Evolutionary conservation across 2,888 invertebrate genomes (phyloP).

Genomic region (Mesorhabditis sp.): DNA sequence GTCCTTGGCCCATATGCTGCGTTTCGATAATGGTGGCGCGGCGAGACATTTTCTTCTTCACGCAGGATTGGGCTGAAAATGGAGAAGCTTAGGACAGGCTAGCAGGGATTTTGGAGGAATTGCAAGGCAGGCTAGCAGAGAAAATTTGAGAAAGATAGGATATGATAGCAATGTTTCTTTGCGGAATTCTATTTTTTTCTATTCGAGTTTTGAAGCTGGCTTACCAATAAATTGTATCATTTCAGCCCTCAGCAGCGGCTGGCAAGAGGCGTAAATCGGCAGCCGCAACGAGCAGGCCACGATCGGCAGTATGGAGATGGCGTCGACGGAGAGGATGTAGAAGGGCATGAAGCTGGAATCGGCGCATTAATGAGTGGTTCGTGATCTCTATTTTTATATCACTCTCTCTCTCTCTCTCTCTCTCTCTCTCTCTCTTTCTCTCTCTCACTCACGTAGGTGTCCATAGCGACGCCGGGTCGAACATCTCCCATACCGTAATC

Average conservation of each 20-base stretch:
- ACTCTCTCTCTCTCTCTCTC: background rate
- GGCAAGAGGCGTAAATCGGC: conserved; percentile 39
- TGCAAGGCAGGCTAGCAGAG: background rate
- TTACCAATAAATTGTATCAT: conserved; percentile 27
- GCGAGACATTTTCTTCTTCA: conserved; percentile 15
- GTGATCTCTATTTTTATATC: background rate
- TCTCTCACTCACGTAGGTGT: background rate
- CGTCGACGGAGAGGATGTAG: conserved; percentile 39
- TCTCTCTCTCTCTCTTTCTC: background rate
- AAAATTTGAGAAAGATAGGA: background rate
- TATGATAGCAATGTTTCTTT: background rate
- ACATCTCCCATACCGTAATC: conserved; percentile 37
- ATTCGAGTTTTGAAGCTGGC: background rate
- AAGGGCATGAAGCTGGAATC: conserved; percentile 29
- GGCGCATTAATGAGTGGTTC: background rate
- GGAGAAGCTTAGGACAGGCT: background rate
- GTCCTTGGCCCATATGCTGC: conserved; percentile 1
- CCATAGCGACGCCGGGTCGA: conserved; percentile 16
- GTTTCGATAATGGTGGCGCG: conserved; percentile 18
- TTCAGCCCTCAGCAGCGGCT: conserved; percentile 34
- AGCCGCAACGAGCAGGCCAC: conserved; percentile 37
- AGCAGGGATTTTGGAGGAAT: background rate
- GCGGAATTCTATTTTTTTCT: background rate
- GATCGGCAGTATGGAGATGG: conserved; percentile 35
- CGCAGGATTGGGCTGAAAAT: conserved; percentile 19